Evolutionary conservation across 2,888 invertebrate species (phyloP).

Genomic region (Gandaritis pyraliata): DNA sequence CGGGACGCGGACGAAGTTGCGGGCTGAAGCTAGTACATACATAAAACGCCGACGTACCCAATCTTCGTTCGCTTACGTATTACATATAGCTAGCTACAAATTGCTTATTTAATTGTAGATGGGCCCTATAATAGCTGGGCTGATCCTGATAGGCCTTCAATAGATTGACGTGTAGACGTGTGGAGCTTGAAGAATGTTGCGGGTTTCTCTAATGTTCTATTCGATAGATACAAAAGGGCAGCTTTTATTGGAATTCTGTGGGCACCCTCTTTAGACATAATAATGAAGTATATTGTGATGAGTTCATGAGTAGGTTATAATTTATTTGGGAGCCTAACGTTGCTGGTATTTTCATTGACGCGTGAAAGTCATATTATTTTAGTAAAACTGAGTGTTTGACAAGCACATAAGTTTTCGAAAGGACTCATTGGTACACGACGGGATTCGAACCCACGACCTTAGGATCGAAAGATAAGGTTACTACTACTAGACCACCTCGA

Average conservation of each 20-base stretch:
- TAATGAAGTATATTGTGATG: conserved; percentile 31
- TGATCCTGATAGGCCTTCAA: conserved; percentile 50
- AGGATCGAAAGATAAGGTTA: too few relatives aligned
- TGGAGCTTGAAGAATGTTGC: conserved; percentile 45
- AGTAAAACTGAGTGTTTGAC: too few relatives aligned
- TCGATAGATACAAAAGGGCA: conserved; percentile 17
- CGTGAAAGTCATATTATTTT: too few relatives aligned
- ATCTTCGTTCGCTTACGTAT: too few relatives aligned
- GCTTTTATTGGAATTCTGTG: conserved; percentile 33
- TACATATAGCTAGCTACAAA: too few relatives aligned
- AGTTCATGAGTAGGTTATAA: conserved; percentile 29
- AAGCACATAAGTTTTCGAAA: too few relatives aligned
- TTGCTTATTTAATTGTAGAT: neutral
- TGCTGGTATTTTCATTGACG: conserved; percentile 5
- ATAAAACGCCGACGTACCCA: too few relatives aligned
- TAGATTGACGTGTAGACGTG: conserved; percentile 47
- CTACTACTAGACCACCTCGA: too few relatives aligned
- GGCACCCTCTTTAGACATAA: conserved; percentile 29
- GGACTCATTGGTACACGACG: too few relatives aligned
- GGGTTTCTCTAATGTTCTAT: conserved; percentile 41
- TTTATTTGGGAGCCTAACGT: conserved; percentile 21
- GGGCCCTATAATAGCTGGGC: conserved; percentile 51
- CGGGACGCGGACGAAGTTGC: too few relatives aligned
- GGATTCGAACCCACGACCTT: too few relatives aligned
- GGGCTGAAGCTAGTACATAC: too few relatives aligned